Percentiles rank a stretch among this genome's conserved stretches.
These are phyloP conservation scores for Dolichallabes microphthalmus DNA, from an alignment of 2,113 vertebrate genomes.

Conservation along the genomic window DNA sequence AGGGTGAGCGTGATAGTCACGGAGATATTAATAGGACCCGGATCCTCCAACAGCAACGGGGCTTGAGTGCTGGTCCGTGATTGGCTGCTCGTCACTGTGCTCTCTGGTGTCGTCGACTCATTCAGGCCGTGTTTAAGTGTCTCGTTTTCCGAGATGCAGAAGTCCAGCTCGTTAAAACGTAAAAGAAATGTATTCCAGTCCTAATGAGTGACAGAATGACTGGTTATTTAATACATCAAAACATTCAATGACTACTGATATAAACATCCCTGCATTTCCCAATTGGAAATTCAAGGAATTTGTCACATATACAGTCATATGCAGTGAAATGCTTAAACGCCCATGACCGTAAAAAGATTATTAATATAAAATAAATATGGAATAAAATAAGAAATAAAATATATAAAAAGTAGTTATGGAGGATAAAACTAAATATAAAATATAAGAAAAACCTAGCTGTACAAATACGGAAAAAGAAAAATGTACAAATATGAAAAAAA, in stretches of 20 bases:
- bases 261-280: background rate
- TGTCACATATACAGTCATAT: no score
- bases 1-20: constrained; percentile 92
- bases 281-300: no score
- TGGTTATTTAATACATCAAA: background rate
- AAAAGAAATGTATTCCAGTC: constrained; percentile 98
- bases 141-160: constrained; percentile 97
- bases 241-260: background rate
- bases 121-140: constrained; percentile 93
- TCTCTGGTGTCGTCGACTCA: constrained; percentile 86
- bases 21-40: constrained; percentile 89
- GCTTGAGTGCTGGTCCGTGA: constrained; percentile 84
- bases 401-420: no score
- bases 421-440: no score
- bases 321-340: no score
- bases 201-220: constrained; percentile 59
- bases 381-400: no score
- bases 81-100: constrained; percentile 85
- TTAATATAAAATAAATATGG: no score
- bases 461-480: no score
- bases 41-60: constrained; percentile 84
- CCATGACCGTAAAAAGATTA: no score
- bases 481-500: no score
- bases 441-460: no score
- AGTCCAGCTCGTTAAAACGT: constrained; percentile 93